Base-by-base conservation (phyloP, 2,888 invertebrate species). In the Brachyptera risi region DNA sequence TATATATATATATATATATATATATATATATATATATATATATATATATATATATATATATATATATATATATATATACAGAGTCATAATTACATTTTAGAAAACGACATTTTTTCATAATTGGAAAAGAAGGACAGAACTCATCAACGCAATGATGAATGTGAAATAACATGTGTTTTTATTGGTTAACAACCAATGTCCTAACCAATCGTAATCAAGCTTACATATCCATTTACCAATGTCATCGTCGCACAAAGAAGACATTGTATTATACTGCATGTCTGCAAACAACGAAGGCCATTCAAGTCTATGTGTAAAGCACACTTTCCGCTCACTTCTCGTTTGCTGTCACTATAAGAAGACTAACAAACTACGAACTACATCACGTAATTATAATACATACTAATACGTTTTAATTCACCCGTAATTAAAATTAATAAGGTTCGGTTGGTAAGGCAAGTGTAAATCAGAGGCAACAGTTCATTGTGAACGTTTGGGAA, bases 151-250 rank as follows among this genome's bases (percentile, higher is more conserved):
- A 24, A 47, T 47, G 47, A 47, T 47, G 47, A 47, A 47, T 47
- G 35, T 11, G 11, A 54, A 54, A 17, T 35, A 54, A 54, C 54
- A 54, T 54, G 54, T 54, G 35, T 54, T 54, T 54, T 37, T 35
- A 54, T 54, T 54, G 23, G 54, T 17, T 35, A 37, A 54, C 54
- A 35, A 54, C 35, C 54, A 35, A 54, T 54, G 54, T 54, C 35
- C 54, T 54, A 54, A 37, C 54, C 54, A 54, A 54, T 54, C 54
- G 54, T 54, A 54, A 54, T 54, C 35, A 37, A 54, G 54, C 54
- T 54, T 54, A 54, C 31, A 54, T 35, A 54, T 31, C 23, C 54
- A 54, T 54, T 54, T 35, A 54, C 54, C 35, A 54, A 54, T 54
- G 54, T 54, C 54, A 54, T 54, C n/a, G 35, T 54, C 35, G 23